Evolutionary conservation across 2,797 vertebrate species (phyloP), one percentile per base, ranked within the genome.

Genomic region (Scyliorhinus canicula): DNA sequence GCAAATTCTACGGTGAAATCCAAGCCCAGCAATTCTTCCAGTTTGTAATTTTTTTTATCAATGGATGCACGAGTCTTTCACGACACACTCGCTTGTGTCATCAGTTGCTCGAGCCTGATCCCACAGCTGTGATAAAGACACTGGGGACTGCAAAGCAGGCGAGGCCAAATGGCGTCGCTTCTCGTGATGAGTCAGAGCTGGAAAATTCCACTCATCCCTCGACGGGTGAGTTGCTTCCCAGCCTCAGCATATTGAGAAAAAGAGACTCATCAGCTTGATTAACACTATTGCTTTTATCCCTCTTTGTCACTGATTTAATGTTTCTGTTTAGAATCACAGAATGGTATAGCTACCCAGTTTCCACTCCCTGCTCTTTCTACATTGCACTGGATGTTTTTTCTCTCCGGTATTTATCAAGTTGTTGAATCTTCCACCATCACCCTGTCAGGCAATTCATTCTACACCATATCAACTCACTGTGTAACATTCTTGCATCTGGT

Each of bases 171-270:
- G 67, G 93, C 67, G 63, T 94, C 67, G 71, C 93, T 74, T 74
- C 26, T 47, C 4, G 28, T 94, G 93, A 94, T 94, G 93, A 94
- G 93, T 94, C 93, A 74, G 93, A 94, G 67, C 67, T 94, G 93
- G 93, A 94, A 94, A 94, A 94, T 94, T 94, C 93, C 93, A 74
- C 88, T 94, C 93, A n/a, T 69, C 47, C 67, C 63, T 26, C 28
- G 91, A 47, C 91, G 67, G 47, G 67, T 31, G 93, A 94, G 67
- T 94, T 44, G 44, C 57, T 94, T 94, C 93, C 93, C 28, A 52
- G 93, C 65, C 67, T 69, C 9, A 14, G 47, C 19, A 69, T 74
- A 28, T 94, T 94, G 47, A 14, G 19, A 93, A 74, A 93, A 40
- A 60, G 44, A 91, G 0, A 71, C 47, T 69, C 50, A 9, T 50